A percentile compares a stretch with the other conserved stretches of the same genome.
Conservation (phyloP, 2,797 vertebrate species). For the Helicolenus hilgendorfi region DNA sequence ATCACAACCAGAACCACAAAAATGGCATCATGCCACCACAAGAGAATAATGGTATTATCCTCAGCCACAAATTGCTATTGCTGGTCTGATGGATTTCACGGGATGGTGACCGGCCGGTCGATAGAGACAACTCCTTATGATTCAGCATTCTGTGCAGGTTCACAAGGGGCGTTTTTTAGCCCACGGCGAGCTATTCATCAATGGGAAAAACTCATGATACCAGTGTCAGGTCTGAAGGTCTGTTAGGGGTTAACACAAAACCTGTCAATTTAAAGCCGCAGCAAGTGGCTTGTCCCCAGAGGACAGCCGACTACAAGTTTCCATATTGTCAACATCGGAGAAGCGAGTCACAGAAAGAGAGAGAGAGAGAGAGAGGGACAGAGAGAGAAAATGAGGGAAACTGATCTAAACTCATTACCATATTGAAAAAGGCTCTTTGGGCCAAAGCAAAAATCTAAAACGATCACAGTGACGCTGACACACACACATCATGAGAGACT, state of each 20-base stretch:
- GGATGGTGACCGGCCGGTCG: conserved; percentile 41
- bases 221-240: conserved; percentile 59
- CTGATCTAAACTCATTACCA: conserved; percentile 19
- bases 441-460: not conserved
- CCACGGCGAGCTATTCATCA: conserved; percentile 61
- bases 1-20: not conserved
- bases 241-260: conserved; percentile 34
- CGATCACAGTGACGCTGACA: not conserved
- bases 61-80: conserved; percentile 27
- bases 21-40: conserved; percentile 1
- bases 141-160: conserved; percentile 71
- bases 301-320: conserved; percentile 2
- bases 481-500: conserved; percentile 2
- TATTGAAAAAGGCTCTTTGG: not conserved
- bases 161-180: conserved; percentile 24
- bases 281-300: conserved; percentile 1
- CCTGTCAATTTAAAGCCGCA: conserved; percentile 15
- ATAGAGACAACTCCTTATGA: conserved; percentile 57
- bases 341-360: not conserved
- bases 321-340: conserved; percentile 21
- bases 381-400: not conserved
- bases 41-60: conserved; percentile 29
- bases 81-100: conserved; percentile 43
- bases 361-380: not conserved
- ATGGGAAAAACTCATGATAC: conserved; percentile 31